Evolutionary conservation across 2,888 invertebrate species (phyloP).

Genomic region (Apamea monoglypha): DNA sequence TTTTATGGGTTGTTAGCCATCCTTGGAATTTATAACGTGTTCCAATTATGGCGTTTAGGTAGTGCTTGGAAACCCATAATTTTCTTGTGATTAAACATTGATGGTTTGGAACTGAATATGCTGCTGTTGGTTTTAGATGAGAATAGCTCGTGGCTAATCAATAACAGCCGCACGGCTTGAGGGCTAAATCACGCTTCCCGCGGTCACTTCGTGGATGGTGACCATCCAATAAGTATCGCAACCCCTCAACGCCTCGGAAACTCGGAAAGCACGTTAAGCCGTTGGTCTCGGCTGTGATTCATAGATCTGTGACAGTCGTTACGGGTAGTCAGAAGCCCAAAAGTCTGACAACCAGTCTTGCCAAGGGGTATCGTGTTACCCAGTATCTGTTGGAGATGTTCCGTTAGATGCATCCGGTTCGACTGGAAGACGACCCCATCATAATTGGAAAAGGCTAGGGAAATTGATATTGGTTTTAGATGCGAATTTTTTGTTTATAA

Average conservation of each 20-base stretch:
- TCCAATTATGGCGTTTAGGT: slow-evolving; percentile 45
- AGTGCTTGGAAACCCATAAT: slow-evolving; percentile 26
- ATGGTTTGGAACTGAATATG: background rate
- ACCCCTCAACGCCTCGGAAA: too few species aligned
- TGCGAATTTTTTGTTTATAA: background rate
- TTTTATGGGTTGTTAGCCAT: slow-evolving; percentile 75
- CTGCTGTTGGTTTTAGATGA: background rate
- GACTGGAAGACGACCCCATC: background rate
- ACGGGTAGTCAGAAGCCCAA: background rate
- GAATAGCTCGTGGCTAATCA: background rate
- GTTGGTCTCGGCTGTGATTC: background rate
- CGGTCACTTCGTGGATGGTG: background rate
- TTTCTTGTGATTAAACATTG: slow-evolving; percentile 30
- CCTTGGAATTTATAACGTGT: slow-evolving; percentile 59
- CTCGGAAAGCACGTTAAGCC: background rate
- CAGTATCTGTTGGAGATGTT: too few species aligned
- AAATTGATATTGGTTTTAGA: background rate
- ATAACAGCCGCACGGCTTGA: background rate
- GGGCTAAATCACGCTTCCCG: too few species aligned
- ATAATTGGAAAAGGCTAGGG: background rate
- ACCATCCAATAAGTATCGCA: too few species aligned
- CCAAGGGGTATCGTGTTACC: background rate
- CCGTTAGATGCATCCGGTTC: background rate
- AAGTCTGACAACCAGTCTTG: background rate
- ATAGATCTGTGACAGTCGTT: background rate